These are phyloP conservation scores for Myoxocephalus aenaeus DNA, from an alignment of 2,797 vertebrate species.

Conservation along the genomic window DNA sequence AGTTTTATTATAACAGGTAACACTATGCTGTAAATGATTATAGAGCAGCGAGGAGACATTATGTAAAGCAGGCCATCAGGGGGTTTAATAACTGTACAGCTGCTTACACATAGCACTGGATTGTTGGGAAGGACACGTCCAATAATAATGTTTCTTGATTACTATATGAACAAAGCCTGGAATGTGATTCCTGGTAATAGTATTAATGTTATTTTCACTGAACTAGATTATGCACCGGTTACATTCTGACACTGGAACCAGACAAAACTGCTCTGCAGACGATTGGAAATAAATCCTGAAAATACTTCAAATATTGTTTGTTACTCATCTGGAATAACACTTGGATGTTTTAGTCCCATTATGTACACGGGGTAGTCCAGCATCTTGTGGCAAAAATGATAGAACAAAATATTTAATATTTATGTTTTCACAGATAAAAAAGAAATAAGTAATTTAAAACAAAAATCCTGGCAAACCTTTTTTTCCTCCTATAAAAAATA, in stretches of 20 bases:
- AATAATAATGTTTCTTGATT: neutral
- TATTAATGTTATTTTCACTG: neutral
- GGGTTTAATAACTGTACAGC: constrained; percentile 15
- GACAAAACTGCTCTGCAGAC: neutral
- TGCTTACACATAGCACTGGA: neutral
- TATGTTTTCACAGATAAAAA: neutral
- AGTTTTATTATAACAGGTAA: constrained; percentile 8
- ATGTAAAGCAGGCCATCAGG: neutral
- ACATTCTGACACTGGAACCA: neutral
- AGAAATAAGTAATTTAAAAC: neutral
- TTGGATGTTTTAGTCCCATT: neutral
- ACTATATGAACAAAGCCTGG: neutral
- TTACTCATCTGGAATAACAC: neutral
- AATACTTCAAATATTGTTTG: neutral
- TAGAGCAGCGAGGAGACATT: constrained; percentile 13
- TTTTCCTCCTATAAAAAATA: too few species aligned
- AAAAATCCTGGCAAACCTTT: neutral
- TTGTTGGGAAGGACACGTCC: neutral
- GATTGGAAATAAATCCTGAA: neutral
- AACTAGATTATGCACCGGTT: neutral
- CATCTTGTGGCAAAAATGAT: neutral
- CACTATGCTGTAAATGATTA: constrained; percentile 1
- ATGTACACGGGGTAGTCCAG: neutral
- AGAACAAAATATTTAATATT: neutral
- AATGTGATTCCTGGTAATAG: neutral